These are phyloP conservation scores for Sanderia malayensis DNA, from an alignment of 30 jellyfish, hydroid and myxozoan genomes.

Conservation along the genomic window DNA sequence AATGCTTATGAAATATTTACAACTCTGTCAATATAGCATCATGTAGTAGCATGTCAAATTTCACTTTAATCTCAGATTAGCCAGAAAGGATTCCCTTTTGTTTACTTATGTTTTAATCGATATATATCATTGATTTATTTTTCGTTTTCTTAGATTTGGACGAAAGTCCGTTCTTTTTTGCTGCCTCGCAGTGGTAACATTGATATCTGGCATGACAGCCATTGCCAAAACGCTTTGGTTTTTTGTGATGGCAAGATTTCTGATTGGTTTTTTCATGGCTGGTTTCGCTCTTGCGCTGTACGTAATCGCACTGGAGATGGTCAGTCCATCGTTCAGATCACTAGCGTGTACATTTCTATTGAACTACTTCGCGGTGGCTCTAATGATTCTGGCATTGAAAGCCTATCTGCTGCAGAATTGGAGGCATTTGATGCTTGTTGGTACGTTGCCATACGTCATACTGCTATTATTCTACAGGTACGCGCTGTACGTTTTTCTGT, in stretches of 20 bases:
- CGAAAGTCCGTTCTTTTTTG: constrained; percentile 61
- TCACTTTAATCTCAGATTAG: too few relatives aligned
- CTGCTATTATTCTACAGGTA: constrained; percentile 39
- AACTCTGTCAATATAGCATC: too few relatives aligned
- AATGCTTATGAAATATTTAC: too few relatives aligned
- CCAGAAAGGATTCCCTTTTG: too few relatives aligned
- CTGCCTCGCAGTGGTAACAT: constrained; percentile 48
- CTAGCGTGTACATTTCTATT: constrained; percentile 27
- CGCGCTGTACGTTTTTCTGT: not conserved
- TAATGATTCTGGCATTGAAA: constrained; percentile 50
- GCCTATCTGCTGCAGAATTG: constrained; percentile 62
- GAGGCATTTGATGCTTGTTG: constrained; percentile 52
- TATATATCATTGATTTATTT: too few relatives aligned
- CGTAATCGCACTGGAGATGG: constrained; percentile 54
- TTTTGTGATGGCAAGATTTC: constrained; percentile 47
- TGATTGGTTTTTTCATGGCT: constrained; percentile 53
- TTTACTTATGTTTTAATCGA: too few relatives aligned
- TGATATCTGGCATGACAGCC: constrained; percentile 52
- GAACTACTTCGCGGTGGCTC: constrained; percentile 61
- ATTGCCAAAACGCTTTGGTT: constrained; percentile 60
- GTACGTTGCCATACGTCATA: constrained; percentile 55
- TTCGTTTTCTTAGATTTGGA: constrained; percentile 63
- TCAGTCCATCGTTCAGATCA: constrained; percentile 32
- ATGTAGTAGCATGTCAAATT: too few relatives aligned
- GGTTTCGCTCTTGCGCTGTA: constrained; percentile 57